Base-by-base conservation (phyloP, 2,113 vertebrate genomes). In the Osmerus eperlanus region DNA sequence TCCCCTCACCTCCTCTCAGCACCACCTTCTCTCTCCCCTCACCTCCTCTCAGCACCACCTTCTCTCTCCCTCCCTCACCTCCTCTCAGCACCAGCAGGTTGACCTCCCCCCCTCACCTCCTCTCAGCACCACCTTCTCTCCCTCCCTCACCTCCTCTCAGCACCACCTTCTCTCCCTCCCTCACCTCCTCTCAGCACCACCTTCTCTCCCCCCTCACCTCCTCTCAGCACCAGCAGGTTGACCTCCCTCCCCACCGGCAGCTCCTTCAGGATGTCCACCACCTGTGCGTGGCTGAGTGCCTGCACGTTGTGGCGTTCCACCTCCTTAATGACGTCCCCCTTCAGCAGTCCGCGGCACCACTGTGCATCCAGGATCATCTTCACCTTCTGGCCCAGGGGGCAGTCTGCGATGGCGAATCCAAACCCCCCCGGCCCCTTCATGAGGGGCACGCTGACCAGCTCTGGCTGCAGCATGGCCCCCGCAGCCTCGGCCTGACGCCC, bases 281-380 rank as follows among this genome's bases (percentile, higher is more conserved):
- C 97, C 81, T 99, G 97, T 21, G 96, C 90, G 72, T 99, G 97
- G 19, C 92, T 96, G 84, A 99, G 77, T 23, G 87, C 95, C 88
- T 99, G 97, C 0, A 99, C 96, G 0, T 98, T 97, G 88, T 97
- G 96, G 5, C 94, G 91, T 89, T 95, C 97, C 75, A 99, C 96
- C 87, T 99, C 96, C 86, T 98, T 97, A 88, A 99, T 97, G 14
- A 99, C 92, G 0, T 99, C 97, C 2, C 97, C 97, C 74, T 98
- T 99, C 82, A 97, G 91, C 74, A 99, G 89, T 62, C 97, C 97
- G 13, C 94, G 95, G 85, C 97, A 99, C 96, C 97, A 98, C 90
- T 99, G 97, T 12, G 95, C 96, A 23, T 99, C 97, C 88, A 99
- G 83, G 88, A 99, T 98, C 96, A 99, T 99, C 88, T 98, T 99